Evolutionary conservation across 2,888 invertebrate genomes (phyloP), one percentile per base, ranked within the genome.

Genomic region (Apocheima hispidaria): DNA sequence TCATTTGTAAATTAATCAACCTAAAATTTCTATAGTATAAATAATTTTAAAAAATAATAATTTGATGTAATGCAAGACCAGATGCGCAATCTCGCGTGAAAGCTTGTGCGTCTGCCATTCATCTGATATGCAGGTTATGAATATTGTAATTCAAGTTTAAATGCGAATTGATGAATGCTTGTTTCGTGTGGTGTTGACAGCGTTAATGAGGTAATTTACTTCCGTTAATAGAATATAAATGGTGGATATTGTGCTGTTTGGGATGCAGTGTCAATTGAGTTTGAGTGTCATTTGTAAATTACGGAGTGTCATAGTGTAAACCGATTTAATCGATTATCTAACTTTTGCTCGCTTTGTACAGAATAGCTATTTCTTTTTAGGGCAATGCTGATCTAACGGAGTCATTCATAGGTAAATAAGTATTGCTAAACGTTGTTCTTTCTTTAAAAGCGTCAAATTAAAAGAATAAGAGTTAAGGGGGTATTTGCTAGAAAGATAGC

Each of bases 91-190:
- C 48, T 2, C 35, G 53, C 40, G 33, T 1, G 51, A 56, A 56
- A 56, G 51, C 46, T n/a, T 16, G 38, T 26, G 20, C 30, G 53
- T 44, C 30, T 38, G 38, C 12, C 20, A 3, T 6, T 4, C 0
- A 20, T 26, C n/a, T 12, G 12, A 33, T 41, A 51, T 26, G 5
- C 9, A 70, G 74, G 86, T 79, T 86, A 89, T 90, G 90, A 90
- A 90, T 90, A 90, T 90, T 89, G 78, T 86, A 82, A 86, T 89
- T 85, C 73, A 64, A 63, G 79, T 78, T 80, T 82, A 86, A 82
- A 81, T 77, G 66, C 78, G 74, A 77, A 82, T 83, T 87, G 84
- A 88, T 88, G 84, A 81, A 78, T 78, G 78, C 78, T 82, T 83
- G 81, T 82, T 74, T 71, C 71, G 67, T 68, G 72, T 81, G 78